phyloP scores from a whole-genome alignment of 2,888 invertebrate species.

The Callyntrura guangdongensis region DNA sequence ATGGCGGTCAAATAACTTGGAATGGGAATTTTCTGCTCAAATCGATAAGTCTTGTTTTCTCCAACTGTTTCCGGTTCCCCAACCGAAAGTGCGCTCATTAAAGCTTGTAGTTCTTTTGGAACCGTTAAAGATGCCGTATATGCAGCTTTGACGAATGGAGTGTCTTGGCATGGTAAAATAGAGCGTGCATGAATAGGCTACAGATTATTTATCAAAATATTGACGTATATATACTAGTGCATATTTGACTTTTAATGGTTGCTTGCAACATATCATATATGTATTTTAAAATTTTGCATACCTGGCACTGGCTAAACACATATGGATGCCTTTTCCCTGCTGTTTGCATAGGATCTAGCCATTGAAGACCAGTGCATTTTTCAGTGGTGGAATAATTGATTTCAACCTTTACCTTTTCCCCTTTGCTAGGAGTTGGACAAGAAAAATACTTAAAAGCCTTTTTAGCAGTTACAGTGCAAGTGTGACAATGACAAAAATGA shows the following conservation, averaged over 20 bases:
- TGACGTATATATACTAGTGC: too few species aligned
- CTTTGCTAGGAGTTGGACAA: too few species aligned
- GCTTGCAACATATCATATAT: too few species aligned
- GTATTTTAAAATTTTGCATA: slow-evolving; percentile 35
- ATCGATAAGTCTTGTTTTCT: slow-evolving; percentile 86
- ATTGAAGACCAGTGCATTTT: slow-evolving; percentile 94
- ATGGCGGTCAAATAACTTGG: slow-evolving; percentile 96
- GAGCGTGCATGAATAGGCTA: slow-evolving; percentile 80
- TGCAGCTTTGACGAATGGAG: slow-evolving; percentile 95
- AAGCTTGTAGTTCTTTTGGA: slow-evolving; percentile 91
- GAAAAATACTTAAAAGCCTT: too few species aligned
- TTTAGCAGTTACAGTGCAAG: too few species aligned
- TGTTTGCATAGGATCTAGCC: slow-evolving; percentile 95
- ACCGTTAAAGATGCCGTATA: slow-evolving; percentile 92
- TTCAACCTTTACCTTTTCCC: slow-evolving; percentile 85
- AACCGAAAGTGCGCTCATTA: slow-evolving; percentile 94
- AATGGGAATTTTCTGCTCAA: slow-evolving; percentile 93
- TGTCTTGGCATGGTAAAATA: slow-evolving; percentile 87
- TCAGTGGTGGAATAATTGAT: slow-evolving; percentile 88
- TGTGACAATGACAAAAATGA: too few species aligned
- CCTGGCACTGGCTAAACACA: slow-evolving; percentile 86
- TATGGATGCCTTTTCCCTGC: slow-evolving; percentile 95
- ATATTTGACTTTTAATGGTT: background rate
- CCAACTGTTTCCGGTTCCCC: slow-evolving; percentile 86
- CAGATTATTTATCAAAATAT: too few species aligned